Evolutionary conservation across 2,888 invertebrate species (phyloP).

Genomic region (Prosopocoilus inquinatus): DNA sequence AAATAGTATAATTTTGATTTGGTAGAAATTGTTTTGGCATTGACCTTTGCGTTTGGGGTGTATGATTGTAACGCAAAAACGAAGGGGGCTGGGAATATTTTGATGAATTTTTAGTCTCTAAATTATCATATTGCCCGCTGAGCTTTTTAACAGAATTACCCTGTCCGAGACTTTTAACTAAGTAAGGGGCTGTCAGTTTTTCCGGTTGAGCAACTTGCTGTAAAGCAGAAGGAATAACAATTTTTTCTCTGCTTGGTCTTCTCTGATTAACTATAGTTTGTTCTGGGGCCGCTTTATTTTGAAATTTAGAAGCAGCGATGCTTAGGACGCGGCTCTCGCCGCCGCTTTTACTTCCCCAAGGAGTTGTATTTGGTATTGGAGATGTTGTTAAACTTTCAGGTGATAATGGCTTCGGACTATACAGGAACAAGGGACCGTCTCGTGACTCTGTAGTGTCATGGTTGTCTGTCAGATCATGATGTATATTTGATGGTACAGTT

Average conservation of each 20-base stretch:
- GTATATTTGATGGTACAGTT: conserved; percentile 46
- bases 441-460: conserved; percentile 36
- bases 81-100: neutral
- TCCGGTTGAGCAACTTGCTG: conserved; percentile 21
- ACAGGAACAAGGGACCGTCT: conserved; percentile 40
- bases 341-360: conserved; percentile 53
- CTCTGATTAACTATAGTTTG: neutral
- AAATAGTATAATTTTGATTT: no score
- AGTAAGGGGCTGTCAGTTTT: conserved; percentile 38
- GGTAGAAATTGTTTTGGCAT: no score
- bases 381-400: conserved; percentile 21
- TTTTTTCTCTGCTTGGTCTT: conserved; percentile 13
- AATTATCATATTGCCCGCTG: conserved; percentile 40
- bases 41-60: no score
- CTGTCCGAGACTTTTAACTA: conserved; percentile 34
- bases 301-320: conserved; percentile 58
- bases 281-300: conserved; percentile 33
- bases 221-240: neutral
- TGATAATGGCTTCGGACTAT: conserved; percentile 46
- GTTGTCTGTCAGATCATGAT: conserved; percentile 39
- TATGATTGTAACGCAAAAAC: no score
- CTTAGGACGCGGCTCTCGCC: conserved; percentile 54
- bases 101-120: neutral
- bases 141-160: conserved; percentile 43
- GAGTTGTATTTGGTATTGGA: conserved; percentile 37